A percentile compares a stretch with the other conserved stretches of the same genome.
Evolutionary conservation across 2,888 invertebrate genomes (phyloP).

Genomic region (Dioctria rufipes): DNA sequence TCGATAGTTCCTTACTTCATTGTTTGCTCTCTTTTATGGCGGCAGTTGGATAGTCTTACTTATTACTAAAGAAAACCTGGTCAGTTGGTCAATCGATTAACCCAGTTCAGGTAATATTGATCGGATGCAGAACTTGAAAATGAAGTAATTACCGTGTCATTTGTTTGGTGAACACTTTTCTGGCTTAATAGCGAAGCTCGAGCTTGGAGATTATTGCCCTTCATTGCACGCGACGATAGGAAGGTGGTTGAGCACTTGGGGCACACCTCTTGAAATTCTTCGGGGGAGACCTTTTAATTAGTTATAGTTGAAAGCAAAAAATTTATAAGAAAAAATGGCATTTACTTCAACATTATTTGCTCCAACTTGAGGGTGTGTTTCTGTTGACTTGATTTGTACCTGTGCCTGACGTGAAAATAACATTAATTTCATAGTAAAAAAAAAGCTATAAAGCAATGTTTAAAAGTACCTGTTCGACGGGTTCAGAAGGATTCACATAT

Average conservation of each 20-base stretch:
- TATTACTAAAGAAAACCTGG: constrained; percentile 1
- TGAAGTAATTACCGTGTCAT: constrained; percentile 51
- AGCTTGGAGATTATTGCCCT: constrained; percentile 20
- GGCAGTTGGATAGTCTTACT: background rate
- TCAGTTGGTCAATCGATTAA: constrained; percentile 48
- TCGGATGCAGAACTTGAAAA: constrained; percentile 26
- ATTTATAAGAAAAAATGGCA: background rate
- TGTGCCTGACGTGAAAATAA: too few species aligned
- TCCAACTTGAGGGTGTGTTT: too few species aligned
- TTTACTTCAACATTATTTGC: background rate
- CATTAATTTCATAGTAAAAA: too few species aligned
- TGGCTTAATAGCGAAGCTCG: background rate
- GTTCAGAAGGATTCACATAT: background rate
- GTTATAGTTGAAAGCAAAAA: constrained; percentile 3
- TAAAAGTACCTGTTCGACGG: background rate
- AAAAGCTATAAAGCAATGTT: background rate
- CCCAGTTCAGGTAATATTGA: constrained; percentile 23
- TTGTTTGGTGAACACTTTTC: constrained; percentile 40
- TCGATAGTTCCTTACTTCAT: background rate
- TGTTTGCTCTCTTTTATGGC: constrained; percentile 17
- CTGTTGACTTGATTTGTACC: too few species aligned
- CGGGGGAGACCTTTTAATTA: constrained; percentile 40
- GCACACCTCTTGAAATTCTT: constrained; percentile 62
- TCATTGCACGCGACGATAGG: constrained; percentile 64
- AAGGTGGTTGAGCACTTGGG: constrained; percentile 69